Evolutionary conservation across 2,113 vertebrate genomes (phyloP).

Genomic region (Centropristis striata): DNA sequence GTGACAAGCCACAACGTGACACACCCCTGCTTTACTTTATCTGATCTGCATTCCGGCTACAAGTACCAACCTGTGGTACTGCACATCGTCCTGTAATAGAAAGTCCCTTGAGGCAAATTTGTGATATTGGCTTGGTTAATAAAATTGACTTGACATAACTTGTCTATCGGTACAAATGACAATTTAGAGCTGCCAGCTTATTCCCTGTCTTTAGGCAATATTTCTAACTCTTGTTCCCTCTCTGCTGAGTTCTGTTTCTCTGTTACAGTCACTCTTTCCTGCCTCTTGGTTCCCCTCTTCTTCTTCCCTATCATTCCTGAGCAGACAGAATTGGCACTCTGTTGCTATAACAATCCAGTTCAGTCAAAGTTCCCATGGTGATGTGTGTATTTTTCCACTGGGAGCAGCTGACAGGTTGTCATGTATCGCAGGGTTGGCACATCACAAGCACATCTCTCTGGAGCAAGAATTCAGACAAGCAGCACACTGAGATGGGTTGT

Average conservation of each 20-base stretch:
- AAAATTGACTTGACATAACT: not conserved
- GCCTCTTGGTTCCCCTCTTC: not conserved
- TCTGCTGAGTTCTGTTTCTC: not conserved
- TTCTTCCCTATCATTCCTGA: conserved; percentile 12
- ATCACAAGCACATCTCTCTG: conserved; percentile 7
- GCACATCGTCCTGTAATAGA: not conserved
- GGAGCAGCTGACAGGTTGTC: conserved; percentile 43
- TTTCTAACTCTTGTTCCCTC: not conserved
- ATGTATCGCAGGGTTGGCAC: conserved; percentile 6
- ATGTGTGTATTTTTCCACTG: conserved; percentile 47
- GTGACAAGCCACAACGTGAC: conserved; percentile 27
- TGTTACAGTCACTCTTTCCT: not conserved
- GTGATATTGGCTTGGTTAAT: not conserved
- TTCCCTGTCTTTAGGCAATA: conserved; percentile 34
- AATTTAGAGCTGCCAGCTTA: conserved; percentile 10
- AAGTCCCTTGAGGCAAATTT: not conserved
- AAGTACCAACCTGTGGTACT: conserved; percentile 51
- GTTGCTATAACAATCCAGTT: conserved; percentile 15
- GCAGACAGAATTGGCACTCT: not conserved
- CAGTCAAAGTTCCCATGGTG: conserved; percentile 43
- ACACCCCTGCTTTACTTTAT: conserved; percentile 16
- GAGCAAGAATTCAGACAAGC: not conserved
- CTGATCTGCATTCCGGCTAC: conserved; percentile 67
- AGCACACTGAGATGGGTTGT: not conserved
- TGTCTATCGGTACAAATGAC: not conserved